Conservation (phyloP, 2,888 invertebrate genomes). For the Pyrgus malvae region DNA sequence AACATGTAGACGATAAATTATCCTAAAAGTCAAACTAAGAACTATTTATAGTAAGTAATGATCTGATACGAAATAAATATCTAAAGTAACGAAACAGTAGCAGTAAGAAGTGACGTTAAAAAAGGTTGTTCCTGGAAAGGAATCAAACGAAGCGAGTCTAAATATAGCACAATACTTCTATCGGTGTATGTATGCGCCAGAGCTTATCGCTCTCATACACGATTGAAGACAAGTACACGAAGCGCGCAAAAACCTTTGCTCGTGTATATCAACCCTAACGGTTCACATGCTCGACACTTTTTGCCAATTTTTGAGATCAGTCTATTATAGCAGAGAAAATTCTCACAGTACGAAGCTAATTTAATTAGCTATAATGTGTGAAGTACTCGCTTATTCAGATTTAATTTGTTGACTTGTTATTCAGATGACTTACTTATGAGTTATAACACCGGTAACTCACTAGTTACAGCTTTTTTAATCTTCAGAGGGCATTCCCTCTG, state of each 20-base stretch:
- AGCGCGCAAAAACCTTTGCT: conserved; percentile 61
- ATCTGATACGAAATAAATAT: not conserved
- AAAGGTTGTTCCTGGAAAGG: conserved; percentile 39
- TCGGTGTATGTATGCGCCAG: conserved; percentile 59
- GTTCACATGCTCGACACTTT: conserved; percentile 56
- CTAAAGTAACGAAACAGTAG: not conserved
- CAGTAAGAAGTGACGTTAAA: conserved; percentile 13
- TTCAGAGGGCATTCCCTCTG: no score
- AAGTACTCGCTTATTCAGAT: not conserved
- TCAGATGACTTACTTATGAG: no score
- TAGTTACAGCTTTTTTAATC: no score
- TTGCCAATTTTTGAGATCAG: conserved; percentile 41
- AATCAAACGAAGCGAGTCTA: conserved; percentile 63
- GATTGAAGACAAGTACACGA: conserved; percentile 60
- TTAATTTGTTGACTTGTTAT: no score
- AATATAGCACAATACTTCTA: conserved; percentile 62
- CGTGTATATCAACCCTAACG: conserved; percentile 54
- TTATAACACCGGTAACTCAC: no score
- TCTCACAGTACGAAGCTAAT: not conserved
- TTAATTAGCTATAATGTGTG: not conserved
- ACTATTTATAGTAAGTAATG: not conserved
- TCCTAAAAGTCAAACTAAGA: no score
- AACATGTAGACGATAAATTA: no score
- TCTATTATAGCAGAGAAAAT: not conserved
- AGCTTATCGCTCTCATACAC: conserved; percentile 71